These are phyloP conservation scores for Dinoponera quadriceps DNA, from an alignment of 1,140 invertebrate species.

Conservation along the genomic window DNA sequence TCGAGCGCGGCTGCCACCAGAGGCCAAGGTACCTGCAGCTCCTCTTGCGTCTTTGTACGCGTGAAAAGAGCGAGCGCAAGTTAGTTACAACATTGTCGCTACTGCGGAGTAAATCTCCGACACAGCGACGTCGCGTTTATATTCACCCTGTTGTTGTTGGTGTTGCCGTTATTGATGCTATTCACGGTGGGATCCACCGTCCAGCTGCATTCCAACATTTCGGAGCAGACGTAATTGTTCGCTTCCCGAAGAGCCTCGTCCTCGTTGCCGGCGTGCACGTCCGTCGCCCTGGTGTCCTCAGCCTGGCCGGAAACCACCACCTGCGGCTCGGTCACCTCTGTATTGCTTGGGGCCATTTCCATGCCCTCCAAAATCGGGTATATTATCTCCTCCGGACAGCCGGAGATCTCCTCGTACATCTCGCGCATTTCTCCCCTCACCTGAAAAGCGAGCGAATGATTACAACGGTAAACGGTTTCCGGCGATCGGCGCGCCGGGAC, in stretches of 20 bases:
- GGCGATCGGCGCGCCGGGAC: background rate
- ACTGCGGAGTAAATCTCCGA: background rate
- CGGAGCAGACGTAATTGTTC: constrained; percentile 85
- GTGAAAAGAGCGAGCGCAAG: constrained; percentile 16
- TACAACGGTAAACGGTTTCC: constrained; percentile 3
- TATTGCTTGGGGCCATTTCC: constrained; percentile 79
- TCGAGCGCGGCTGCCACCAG: constrained; percentile 83
- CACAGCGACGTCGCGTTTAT: background rate
- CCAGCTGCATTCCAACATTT: constrained; percentile 84
- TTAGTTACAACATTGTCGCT: constrained; percentile 11
- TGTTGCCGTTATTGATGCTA: constrained; percentile 71
- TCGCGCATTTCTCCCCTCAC: constrained; percentile 84
- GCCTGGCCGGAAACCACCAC: constrained; percentile 67
- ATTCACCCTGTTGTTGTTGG: constrained; percentile 75
- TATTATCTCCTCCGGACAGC: constrained; percentile 83
- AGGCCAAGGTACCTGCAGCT: constrained; percentile 84
- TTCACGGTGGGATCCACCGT: constrained; percentile 81
- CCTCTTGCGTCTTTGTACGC: constrained; percentile 77
- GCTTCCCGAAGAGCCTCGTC: constrained; percentile 84
- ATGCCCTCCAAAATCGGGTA: constrained; percentile 84
- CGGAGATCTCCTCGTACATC: constrained; percentile 84
- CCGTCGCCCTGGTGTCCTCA: constrained; percentile 75
- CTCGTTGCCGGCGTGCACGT: constrained; percentile 78
- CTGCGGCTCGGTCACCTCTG: constrained; percentile 76
- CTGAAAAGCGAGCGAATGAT: constrained; percentile 70